These are phyloP conservation scores for Cosmorhoe ocellata DNA, from an alignment of 2,888 invertebrate genomes.

Conservation along the genomic window DNA sequence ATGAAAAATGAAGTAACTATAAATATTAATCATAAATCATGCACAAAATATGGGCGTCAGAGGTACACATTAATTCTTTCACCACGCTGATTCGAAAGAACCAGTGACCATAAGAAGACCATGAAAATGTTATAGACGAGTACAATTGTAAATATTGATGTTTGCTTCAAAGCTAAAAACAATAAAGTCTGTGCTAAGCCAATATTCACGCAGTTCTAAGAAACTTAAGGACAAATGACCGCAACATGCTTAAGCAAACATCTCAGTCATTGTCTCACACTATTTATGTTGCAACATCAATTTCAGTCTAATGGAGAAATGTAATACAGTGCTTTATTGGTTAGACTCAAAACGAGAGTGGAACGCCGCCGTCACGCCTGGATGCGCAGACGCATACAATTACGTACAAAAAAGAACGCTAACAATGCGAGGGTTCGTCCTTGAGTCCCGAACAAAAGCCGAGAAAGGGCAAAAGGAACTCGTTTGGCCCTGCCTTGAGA, in stretches of 20 bases:
- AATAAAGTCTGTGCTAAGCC: constrained; percentile 22
- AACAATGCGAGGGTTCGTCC: constrained; percentile 77
- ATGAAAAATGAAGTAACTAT: too few relatives aligned
- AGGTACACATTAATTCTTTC: too few relatives aligned
- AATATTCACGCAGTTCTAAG: constrained; percentile 36
- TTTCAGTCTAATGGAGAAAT: constrained; percentile 8
- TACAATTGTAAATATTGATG: not conserved
- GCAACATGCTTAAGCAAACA: constrained; percentile 19
- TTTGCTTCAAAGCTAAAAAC: not conserved
- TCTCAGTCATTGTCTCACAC: constrained; percentile 11
- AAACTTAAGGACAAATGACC: constrained; percentile 36
- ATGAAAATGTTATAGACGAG: too few relatives aligned
- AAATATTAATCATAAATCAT: too few relatives aligned
- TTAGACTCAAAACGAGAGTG: constrained; percentile 56
- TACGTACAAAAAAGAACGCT: constrained; percentile 72
- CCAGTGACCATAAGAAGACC: too few relatives aligned
- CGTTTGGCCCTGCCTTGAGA: constrained; percentile 75
- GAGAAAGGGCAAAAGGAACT: constrained; percentile 80
- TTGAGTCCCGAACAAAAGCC: constrained; percentile 78
- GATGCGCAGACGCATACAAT: constrained; percentile 77
- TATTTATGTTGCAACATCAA: not conserved
- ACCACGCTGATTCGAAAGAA: too few relatives aligned
- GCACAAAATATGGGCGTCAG: too few relatives aligned
- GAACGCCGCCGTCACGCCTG: constrained; percentile 61
- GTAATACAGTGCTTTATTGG: constrained; percentile 53